phyloP scores from a whole-genome alignment of 1,140 invertebrate species.

The roundworm (Caenorhabditis elegans) region WBcel235 BX284606.5:3600001-3600500 shows the following conservation, averaged over 20 bases:
- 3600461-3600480: background rate
- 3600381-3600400: conserved; percentile 44
- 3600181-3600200: conserved; percentile 29
- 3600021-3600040: conserved; percentile 8
- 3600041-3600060: conserved; percentile 43
- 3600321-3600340: background rate
- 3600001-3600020: conserved; percentile 36
- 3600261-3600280: conserved; percentile 46
- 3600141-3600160: conserved; percentile 36
- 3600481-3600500: background rate
- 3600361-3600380: conserved; percentile 10
- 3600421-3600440: conserved; percentile 34
- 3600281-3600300: conserved; percentile 48
- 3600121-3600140: conserved; percentile 31
- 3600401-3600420: conserved; percentile 33
- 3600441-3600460: conserved; percentile 29
- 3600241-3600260: conserved; percentile 51
- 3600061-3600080: conserved; percentile 37
- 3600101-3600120: conserved; percentile 29
- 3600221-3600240: conserved; percentile 37
- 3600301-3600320: background rate
- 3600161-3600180: conserved; percentile 36
- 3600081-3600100: conserved; percentile 37
- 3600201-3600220: background rate
- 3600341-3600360: background rate